These are phyloP conservation scores for Scatophagus argus DNA, from an alignment of 2,113 vertebrate species.

Conservation along the genomic window DNA sequence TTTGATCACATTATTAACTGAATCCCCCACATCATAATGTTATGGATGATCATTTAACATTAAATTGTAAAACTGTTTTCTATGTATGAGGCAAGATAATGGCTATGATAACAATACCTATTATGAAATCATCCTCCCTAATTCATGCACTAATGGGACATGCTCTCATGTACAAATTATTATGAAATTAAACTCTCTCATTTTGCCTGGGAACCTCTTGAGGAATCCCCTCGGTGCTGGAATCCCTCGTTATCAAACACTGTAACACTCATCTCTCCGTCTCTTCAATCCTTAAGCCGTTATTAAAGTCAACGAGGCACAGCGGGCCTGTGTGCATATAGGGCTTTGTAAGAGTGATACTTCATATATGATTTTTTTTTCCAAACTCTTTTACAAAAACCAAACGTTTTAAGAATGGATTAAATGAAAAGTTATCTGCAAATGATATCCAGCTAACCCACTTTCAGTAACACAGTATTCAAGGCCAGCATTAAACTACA, in stretches of 20 bases:
- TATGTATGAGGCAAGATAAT: conserved; percentile 22
- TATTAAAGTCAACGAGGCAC: not conserved
- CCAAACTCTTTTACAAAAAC: not conserved
- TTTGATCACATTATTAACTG: conserved; percentile 31
- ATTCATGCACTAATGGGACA: conserved; percentile 24
- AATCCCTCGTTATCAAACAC: conserved; percentile 25
- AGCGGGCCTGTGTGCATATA: not conserved
- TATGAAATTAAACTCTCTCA: conserved; percentile 35
- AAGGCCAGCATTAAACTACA: not conserved
- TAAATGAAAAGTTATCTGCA: not conserved
- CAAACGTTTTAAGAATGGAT: not conserved
- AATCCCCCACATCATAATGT: conserved; percentile 7
- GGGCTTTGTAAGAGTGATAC: not conserved
- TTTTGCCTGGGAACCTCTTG: not conserved
- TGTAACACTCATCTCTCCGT: not conserved
- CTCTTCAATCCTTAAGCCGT: conserved; percentile 10
- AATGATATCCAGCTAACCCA: not conserved
- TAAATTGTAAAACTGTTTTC: conserved; percentile 10
- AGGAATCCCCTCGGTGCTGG: not conserved
- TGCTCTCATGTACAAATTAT: conserved; percentile 39
- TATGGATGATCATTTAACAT: conserved; percentile 13
- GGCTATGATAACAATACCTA: not conserved
- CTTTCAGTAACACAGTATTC: not conserved
- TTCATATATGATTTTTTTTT: not conserved
- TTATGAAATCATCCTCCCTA: conserved; percentile 30